Evolutionary conservation across 2,888 invertebrate genomes (phyloP).

Genomic region (Drosophila algonquin): DNA sequence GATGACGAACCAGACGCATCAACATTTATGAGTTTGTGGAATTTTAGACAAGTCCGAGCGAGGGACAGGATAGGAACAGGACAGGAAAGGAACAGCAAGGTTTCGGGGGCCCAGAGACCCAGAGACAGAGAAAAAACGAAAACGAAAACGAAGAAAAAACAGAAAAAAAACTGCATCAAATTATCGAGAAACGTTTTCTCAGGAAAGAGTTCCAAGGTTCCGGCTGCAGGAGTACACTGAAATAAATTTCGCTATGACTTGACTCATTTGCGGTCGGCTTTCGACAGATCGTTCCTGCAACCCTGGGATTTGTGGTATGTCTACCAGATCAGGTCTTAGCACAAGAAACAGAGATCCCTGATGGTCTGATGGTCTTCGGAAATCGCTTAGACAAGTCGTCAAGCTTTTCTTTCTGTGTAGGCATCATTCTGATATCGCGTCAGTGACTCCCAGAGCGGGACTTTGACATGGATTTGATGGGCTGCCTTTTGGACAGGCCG

Average conservation of each 20-base stretch:
- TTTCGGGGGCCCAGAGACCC: conserved; percentile 20
- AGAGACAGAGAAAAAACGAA: conserved; percentile 12
- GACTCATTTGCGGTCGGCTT: no score
- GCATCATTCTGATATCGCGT: neutral
- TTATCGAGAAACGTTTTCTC: conserved; percentile 71
- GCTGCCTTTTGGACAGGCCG: conserved; percentile 19
- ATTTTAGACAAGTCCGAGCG: conserved; percentile 49
- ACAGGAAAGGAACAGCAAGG: conserved; percentile 10
- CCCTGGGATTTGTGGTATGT: no score
- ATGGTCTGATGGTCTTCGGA: neutral
- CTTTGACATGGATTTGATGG: conserved; percentile 77
- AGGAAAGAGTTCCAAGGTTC: conserved; percentile 45
- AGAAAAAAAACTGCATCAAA: conserved; percentile 61
- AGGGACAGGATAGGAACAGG: conserved; percentile 8
- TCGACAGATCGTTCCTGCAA: no score
- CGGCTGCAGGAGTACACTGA: neutral
- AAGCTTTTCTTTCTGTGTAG: neutral
- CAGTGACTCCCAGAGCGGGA: conserved; percentile 62
- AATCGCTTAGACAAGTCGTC: neutral
- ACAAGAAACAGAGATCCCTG: no score
- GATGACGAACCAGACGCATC: conserved; percentile 68
- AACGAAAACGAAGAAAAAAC: conserved; percentile 11
- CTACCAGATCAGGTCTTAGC: no score
- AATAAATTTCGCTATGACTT: neutral
- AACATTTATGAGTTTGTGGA: conserved; percentile 76